phyloP scores from a whole-genome alignment of 1,140 invertebrate species.

The Macrotrachela quadricornifera region DNA sequence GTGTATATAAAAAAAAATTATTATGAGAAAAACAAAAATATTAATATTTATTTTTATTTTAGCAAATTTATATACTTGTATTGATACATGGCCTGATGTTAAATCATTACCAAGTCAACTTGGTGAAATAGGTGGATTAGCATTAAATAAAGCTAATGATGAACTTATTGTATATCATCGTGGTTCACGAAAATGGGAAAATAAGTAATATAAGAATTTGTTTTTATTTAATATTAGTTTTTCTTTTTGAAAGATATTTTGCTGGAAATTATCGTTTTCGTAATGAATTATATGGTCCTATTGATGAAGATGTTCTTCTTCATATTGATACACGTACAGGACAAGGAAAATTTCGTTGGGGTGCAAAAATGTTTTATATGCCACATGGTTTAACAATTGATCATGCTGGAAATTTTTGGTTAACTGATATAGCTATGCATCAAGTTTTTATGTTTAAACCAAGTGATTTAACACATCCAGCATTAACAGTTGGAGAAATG shows the following conservation, averaged over 20 bases:
- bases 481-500: conserved; percentile 52
- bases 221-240: background rate
- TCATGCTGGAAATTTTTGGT: conserved; percentile 59
- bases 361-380: conserved; percentile 61
- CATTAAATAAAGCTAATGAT: conserved; percentile 1
- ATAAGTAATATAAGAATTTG: background rate
- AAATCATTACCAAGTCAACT: background rate
- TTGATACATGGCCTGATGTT: no score
- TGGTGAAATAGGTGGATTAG: conserved; percentile 8
- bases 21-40: no score
- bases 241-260: conserved; percentile 1
- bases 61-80: no score
- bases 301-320: conserved; percentile 53
- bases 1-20: no score
- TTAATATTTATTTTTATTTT: no score
- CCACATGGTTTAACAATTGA: conserved; percentile 79
- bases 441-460: conserved; percentile 50
- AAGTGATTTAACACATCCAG: conserved; percentile 39
- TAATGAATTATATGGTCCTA: conserved; percentile 40
- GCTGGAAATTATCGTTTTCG: conserved; percentile 1
- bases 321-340: conserved; percentile 51
- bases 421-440: conserved; percentile 83
- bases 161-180: conserved; percentile 2
- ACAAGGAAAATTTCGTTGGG: conserved; percentile 51
- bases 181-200: conserved; percentile 2